A percentile compares a stretch with the other conserved stretches of the same genome.
These are phyloP conservation scores for Trichogramma pretiosum DNA, from an alignment of 1,140 invertebrate species.

Conservation along the genomic window DNA sequence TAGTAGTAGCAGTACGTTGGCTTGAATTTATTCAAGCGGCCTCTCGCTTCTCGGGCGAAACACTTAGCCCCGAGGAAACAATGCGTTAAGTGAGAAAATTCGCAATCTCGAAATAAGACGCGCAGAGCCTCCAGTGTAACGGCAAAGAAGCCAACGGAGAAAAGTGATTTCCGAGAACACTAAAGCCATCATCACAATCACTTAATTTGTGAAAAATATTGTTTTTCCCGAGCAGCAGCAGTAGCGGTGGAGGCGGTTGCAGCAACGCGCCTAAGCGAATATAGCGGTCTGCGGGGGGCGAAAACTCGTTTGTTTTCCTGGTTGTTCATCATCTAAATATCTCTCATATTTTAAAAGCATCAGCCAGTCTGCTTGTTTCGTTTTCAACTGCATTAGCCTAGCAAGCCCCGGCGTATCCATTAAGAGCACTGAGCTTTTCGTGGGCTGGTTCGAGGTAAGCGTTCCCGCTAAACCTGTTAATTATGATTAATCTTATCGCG, in stretches of 20 bases:
- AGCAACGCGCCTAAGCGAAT: no score
- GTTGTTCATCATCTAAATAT: conserved; percentile 7
- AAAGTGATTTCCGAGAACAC: conserved; percentile 40
- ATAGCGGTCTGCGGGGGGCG: no score
- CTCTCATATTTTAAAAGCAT: conserved; percentile 1
- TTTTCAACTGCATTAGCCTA: not conserved
- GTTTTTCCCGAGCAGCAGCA: no score
- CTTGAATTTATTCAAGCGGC: no score
- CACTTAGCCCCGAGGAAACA: no score
- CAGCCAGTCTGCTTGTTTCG: not conserved
- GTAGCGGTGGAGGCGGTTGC: no score
- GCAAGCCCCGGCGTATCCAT: not conserved
- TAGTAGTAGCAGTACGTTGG: no score
- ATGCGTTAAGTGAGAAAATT: conserved; percentile 12
- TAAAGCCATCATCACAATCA: conserved; percentile 44
- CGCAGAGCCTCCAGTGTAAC: no score
- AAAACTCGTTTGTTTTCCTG: no score
- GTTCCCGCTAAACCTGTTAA: conserved; percentile 33
- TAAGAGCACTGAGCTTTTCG: conserved; percentile 20
- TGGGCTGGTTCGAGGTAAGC: no score
- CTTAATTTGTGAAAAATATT: conserved; percentile 44
- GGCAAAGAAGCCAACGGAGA: conserved; percentile 42
- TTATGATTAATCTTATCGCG: conserved; percentile 43
- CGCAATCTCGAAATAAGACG: conserved; percentile 28
- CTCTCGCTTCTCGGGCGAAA: no score